Conservation (phyloP, 2,888 invertebrate species). For the Augiades crinisus region DNA sequence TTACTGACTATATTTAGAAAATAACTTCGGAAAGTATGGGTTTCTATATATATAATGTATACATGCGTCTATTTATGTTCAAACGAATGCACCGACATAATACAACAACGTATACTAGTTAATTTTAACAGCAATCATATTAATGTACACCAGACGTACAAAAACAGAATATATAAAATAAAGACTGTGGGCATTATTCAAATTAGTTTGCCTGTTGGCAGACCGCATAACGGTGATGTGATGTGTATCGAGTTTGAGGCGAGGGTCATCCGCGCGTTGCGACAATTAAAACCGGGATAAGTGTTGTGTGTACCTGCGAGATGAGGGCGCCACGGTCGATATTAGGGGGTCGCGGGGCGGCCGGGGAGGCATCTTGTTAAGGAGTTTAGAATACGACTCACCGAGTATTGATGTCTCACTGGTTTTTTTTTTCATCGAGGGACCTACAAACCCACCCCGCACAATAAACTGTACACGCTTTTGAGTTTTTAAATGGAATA, state of each 20-base stretch:
- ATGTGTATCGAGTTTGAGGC: constrained; percentile 36
- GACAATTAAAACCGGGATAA: constrained; percentile 80
- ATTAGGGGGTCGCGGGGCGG: constrained; percentile 51
- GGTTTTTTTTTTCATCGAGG: constrained; percentile 45
- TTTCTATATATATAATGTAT: too few species aligned
- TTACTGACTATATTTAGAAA: too few species aligned
- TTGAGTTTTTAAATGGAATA: too few species aligned
- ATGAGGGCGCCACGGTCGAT: constrained; percentile 78
- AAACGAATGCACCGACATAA: too few species aligned
- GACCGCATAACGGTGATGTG: constrained; percentile 45
- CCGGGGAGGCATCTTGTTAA: constrained; percentile 62
- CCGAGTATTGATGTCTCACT: constrained; percentile 65
- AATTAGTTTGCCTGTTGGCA: constrained; percentile 42
- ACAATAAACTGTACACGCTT: neutral
- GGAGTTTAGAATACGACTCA: constrained; percentile 75
- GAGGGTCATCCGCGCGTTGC: constrained; percentile 75
- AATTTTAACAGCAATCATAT: too few species aligned
- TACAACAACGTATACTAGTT: too few species aligned
- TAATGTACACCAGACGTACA: constrained; percentile 1
- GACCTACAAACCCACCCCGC: constrained; percentile 10
- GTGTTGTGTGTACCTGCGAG: constrained; percentile 79
- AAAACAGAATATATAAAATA: constrained; percentile 12
- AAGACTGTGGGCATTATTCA: constrained; percentile 36
- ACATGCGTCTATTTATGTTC: too few species aligned
- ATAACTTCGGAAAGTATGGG: too few species aligned